Conservation (phyloP, 2,797 vertebrate species). For the Potorous gilbertii region DNA sequence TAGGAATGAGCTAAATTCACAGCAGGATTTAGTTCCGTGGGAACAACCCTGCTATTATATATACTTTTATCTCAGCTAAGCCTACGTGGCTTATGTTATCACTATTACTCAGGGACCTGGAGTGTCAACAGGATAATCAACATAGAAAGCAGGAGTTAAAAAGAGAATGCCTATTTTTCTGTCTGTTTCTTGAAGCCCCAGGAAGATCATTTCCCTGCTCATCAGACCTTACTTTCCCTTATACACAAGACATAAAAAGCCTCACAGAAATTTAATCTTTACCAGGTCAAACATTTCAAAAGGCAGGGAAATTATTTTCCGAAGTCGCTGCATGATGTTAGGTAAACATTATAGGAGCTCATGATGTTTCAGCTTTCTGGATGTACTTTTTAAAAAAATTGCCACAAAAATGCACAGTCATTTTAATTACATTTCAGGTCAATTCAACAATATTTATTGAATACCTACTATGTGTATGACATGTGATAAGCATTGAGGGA, state of each 20-base stretch:
- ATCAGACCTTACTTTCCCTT: slow-evolving; percentile 8
- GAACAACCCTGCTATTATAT: not conserved
- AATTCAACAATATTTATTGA: not conserved
- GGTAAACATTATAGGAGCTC: slow-evolving; percentile 44
- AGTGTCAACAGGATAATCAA: slow-evolving; percentile 64
- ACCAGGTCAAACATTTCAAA: slow-evolving; percentile 38
- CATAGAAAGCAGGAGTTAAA: slow-evolving; percentile 52
- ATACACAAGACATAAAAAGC: slow-evolving; percentile 34
- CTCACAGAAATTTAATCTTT: slow-evolving; percentile 45
- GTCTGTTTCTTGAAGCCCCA: slow-evolving; percentile 44
- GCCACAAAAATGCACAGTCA: slow-evolving; percentile 11
- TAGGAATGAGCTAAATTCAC: slow-evolving; percentile 17
- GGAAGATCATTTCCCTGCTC: slow-evolving; percentile 45
- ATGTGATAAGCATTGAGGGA: not conserved
- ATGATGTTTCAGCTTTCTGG: not conserved
- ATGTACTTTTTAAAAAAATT: slow-evolving; percentile 29
- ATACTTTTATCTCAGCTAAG: slow-evolving; percentile 47
- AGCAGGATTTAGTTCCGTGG: slow-evolving; percentile 12
- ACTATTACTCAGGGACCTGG: slow-evolving; percentile 63
- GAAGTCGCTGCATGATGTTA: slow-evolving; percentile 32
- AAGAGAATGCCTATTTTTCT: slow-evolving; percentile 16
- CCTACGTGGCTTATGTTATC: slow-evolving; percentile 23
- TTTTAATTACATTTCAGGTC: not conserved
- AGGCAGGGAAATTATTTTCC: slow-evolving; percentile 51
- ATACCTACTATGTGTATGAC: not conserved